Percentiles rank a stretch among this genome's conserved stretches.
Conservation (phyloP, 2,888 invertebrate genomes). For the Hoplodrina blanda region DNA sequence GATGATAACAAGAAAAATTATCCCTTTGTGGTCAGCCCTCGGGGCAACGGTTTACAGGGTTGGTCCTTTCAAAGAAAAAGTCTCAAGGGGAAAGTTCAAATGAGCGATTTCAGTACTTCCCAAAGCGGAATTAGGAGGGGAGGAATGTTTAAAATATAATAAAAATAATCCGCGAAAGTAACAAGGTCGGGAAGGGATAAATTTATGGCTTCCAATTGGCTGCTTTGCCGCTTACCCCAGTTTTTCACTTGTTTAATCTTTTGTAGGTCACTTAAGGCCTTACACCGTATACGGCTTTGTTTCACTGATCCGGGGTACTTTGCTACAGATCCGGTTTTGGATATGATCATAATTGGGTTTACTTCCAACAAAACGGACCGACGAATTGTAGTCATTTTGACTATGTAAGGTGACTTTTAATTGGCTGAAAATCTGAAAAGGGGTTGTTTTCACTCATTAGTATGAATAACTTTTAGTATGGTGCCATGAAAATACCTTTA, state of each 20-base stretch:
- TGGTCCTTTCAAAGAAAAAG: slow-evolving; percentile 49
- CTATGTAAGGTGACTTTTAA: too few species aligned
- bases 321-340: slow-evolving; percentile 26
- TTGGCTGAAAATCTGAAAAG: too few species aligned
- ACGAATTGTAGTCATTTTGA: neutral
- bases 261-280: slow-evolving; percentile 54
- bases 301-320: slow-evolving; percentile 38
- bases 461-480: too few species aligned
- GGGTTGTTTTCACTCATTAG: too few species aligned
- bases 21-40: slow-evolving; percentile 55
- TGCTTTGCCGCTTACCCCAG: slow-evolving; percentile 60
- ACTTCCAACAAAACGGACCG: neutral
- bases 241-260: slow-evolving; percentile 69
- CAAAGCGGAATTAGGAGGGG: slow-evolving; percentile 28
- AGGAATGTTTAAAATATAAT: slow-evolving; percentile 58
- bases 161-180: slow-evolving; percentile 62
- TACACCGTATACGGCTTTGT: slow-evolving; percentile 30
- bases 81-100: slow-evolving; percentile 52
- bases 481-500: too few species aligned
- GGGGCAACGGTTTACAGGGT: slow-evolving; percentile 45
- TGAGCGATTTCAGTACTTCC: slow-evolving; percentile 48
- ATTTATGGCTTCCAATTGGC: slow-evolving; percentile 71
- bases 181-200: slow-evolving; percentile 63
- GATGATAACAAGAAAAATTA: slow-evolving; percentile 58
- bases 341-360: neutral